phyloP scores from a whole-genome alignment of 2,888 invertebrate species.

The Clivina fossor region DNA sequence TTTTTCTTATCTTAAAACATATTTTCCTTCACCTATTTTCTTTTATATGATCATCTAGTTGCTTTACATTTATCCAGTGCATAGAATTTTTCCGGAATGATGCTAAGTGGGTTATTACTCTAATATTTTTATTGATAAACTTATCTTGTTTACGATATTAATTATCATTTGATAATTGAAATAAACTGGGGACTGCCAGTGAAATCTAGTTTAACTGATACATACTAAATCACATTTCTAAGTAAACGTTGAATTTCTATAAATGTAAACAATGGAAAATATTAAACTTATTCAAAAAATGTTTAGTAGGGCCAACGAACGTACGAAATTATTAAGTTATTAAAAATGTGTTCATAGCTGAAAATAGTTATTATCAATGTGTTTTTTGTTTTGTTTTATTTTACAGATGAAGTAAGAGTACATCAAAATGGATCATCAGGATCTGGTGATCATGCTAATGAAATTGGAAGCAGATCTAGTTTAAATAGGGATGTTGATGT shows the following conservation, averaged over 20 bases:
- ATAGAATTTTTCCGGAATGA: no score
- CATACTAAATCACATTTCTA: background rate
- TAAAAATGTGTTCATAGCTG: background rate
- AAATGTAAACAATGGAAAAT: constrained; percentile 7
- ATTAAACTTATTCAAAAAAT: constrained; percentile 4
- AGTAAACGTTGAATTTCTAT: constrained; percentile 6
- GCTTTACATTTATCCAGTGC: no score
- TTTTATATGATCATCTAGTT: no score
- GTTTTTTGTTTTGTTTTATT: constrained; percentile 11
- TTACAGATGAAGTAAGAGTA: constrained; percentile 26
- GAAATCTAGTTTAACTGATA: constrained; percentile 11
- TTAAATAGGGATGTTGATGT: constrained; percentile 57
- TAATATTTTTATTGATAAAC: background rate
- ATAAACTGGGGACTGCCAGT: constrained; percentile 10
- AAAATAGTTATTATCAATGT: constrained; percentile 7
- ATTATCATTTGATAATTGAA: constrained; percentile 8
- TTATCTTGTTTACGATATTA: constrained; percentile 2
- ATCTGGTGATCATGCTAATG: constrained; percentile 55
- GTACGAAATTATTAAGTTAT: constrained; percentile 14
- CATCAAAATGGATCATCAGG: constrained; percentile 21
- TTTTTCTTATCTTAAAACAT: no score
- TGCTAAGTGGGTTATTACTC: no score
- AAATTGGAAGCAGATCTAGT: constrained; percentile 66
- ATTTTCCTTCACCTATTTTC: no score
- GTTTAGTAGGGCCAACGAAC: constrained; percentile 11